These are phyloP conservation scores for Tenebrosternarchus preto DNA, from an alignment of 2,113 vertebrate species.

Conservation along the genomic window DNA sequence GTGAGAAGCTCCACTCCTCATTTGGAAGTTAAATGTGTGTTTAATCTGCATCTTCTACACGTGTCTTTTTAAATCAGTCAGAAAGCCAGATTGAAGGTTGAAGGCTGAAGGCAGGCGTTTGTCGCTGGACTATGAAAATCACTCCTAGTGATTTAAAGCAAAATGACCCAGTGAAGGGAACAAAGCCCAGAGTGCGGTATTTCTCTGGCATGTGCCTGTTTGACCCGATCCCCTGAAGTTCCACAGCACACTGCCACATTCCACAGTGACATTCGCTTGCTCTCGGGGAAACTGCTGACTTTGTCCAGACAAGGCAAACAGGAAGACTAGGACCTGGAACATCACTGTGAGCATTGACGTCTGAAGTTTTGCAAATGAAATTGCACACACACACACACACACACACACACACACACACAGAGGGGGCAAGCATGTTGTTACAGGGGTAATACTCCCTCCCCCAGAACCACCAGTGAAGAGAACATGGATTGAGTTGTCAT, in stretches of 20 bases:
- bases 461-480: too few species aligned
- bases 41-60: too few species aligned
- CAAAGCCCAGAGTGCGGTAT: not conserved
- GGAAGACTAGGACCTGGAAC: conserved; percentile 21
- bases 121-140: not conserved
- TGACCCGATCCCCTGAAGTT: conserved; percentile 30
- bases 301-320: conserved; percentile 51
- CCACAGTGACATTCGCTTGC: conserved; percentile 38
- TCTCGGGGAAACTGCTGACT: conserved; percentile 40
- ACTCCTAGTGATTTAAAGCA: too few species aligned
- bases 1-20: too few species aligned
- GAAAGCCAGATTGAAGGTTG: too few species aligned
- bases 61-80: not conserved
- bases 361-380: not conserved
- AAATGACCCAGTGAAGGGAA: too few species aligned
- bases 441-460: too few species aligned
- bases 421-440: too few species aligned
- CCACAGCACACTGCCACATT: conserved; percentile 48
- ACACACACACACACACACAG: not conserved
- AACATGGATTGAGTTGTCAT: too few species aligned
- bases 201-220: not conserved
- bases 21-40: not conserved
- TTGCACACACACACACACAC: conserved; percentile 30
- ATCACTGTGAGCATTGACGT: not conserved
- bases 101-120: not conserved